These are phyloP conservation scores for Drosophila arizonae DNA, from an alignment of 1,140 invertebrate genomes.

Conservation along the genomic window DNA sequence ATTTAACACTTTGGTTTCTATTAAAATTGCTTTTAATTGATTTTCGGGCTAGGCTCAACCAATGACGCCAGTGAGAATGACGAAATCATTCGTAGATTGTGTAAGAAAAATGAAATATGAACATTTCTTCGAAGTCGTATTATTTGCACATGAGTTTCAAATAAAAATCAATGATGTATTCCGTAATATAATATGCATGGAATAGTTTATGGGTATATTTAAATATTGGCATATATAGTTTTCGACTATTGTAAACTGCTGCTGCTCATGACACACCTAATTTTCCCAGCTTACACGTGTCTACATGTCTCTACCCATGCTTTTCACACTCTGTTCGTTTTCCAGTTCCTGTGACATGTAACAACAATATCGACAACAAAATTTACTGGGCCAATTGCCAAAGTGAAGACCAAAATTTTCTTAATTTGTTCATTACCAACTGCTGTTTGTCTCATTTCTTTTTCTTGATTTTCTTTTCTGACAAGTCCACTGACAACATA, in stretches of 20 bases:
- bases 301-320: neutral
- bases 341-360: slow-evolving; percentile 19
- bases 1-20: slow-evolving; percentile 46
- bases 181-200: no score
- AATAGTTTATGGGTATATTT: neutral
- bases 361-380: slow-evolving; percentile 1
- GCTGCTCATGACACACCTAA: slow-evolving; percentile 50
- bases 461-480: slow-evolving; percentile 16
- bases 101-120: neutral
- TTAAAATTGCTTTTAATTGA: slow-evolving; percentile 59
- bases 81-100: neutral
- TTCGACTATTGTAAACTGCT: no score
- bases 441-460: slow-evolving; percentile 23
- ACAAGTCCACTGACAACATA: slow-evolving; percentile 72
- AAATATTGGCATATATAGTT: neutral
- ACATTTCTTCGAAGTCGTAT: no score
- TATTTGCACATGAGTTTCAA: no score
- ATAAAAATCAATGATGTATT: no score
- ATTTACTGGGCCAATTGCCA: slow-evolving; percentile 71
- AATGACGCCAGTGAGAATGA: slow-evolving; percentile 1
- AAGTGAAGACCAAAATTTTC: slow-evolving; percentile 48
- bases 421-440: slow-evolving; percentile 52
- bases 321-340: slow-evolving; percentile 12
- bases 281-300: slow-evolving; percentile 25
- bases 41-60: slow-evolving; percentile 11